phyloP scores from a whole-genome alignment of 1,140 invertebrate species.

The Dinothrombium tinctorium region DNA sequence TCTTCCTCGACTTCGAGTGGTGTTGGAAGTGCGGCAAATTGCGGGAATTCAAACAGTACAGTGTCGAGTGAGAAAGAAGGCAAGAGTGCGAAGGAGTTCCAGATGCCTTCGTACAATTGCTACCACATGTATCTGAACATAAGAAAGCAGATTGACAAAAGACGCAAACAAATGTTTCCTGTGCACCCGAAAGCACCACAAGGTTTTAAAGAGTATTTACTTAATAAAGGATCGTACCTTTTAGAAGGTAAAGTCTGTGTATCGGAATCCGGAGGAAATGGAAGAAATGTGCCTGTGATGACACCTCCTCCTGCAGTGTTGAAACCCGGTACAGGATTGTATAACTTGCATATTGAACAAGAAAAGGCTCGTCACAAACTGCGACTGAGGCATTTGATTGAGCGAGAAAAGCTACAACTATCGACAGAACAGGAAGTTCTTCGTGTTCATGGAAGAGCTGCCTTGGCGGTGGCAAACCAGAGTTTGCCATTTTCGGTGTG shows the following conservation, averaged over 20 bases:
- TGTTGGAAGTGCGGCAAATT: no score
- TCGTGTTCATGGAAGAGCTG: slow-evolving; percentile 71
- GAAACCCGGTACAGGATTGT: slow-evolving; percentile 1
- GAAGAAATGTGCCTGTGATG: no score
- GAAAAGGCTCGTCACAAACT: slow-evolving; percentile 60
- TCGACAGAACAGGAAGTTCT: slow-evolving; percentile 86
- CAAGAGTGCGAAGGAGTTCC: slow-evolving; percentile 9
- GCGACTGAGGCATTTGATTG: slow-evolving; percentile 59
- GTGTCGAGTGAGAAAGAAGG: no score
- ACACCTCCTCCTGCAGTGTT: slow-evolving; percentile 7
- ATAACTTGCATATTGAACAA: slow-evolving; percentile 46
- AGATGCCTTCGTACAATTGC: slow-evolving; percentile 32
- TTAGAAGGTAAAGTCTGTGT: slow-evolving; percentile 37
- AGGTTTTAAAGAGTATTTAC: slow-evolving; percentile 82
- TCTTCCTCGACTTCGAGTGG: no score
- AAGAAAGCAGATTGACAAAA: slow-evolving; percentile 61
- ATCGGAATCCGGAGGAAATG: no score
- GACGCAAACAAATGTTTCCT: slow-evolving; percentile 49
- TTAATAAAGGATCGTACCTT: slow-evolving; percentile 79
- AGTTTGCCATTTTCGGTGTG: slow-evolving; percentile 67
- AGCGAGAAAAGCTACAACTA: slow-evolving; percentile 79
- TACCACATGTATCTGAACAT: slow-evolving; percentile 82
- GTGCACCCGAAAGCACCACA: slow-evolving; percentile 82
- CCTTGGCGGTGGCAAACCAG: slow-evolving; percentile 76
- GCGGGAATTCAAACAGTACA: no score